Conservation (phyloP, 2,797 vertebrate genomes). For the Esox lucius region DNA sequence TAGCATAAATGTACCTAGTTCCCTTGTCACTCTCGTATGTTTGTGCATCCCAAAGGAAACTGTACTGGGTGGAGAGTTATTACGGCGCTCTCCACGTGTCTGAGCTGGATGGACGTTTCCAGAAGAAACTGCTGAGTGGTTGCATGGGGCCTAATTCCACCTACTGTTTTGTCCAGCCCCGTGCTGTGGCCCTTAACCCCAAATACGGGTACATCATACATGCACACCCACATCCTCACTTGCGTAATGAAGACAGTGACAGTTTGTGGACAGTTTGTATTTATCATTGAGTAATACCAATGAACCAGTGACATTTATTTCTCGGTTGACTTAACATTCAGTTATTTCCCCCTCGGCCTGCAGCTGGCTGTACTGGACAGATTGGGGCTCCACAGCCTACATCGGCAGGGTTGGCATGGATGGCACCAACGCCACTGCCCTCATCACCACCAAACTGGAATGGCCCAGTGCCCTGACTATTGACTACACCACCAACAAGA, state of each 20-base stretch:
- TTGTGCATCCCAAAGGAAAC: slow-evolving; percentile 61
- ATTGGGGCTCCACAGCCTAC: slow-evolving; percentile 65
- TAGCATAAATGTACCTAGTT: background rate
- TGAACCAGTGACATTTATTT: too few species aligned
- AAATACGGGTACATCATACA: slow-evolving; percentile 66
- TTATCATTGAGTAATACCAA: background rate
- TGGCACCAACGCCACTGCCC: slow-evolving; percentile 62
- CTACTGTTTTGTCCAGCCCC: slow-evolving; percentile 63
- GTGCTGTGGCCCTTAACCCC: slow-evolving; percentile 72
- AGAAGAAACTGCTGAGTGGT: slow-evolving; percentile 68
- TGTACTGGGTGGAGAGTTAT: slow-evolving; percentile 70
- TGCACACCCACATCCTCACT: background rate
- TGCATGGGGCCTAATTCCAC: slow-evolving; percentile 62
- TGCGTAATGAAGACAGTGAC: background rate
- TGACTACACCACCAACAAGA: slow-evolving; percentile 75
- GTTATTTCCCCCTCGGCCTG: background rate
- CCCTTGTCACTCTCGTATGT: background rate
- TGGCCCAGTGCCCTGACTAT: slow-evolving; percentile 73
- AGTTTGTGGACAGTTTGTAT: background rate
- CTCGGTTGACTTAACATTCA: background rate
- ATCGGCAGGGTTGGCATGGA: slow-evolving; percentile 74
- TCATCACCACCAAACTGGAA: slow-evolving; percentile 70
- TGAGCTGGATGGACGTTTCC: slow-evolving; percentile 73
- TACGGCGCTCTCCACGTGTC: slow-evolving; percentile 70
- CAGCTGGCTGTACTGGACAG: slow-evolving; percentile 76